These are phyloP conservation scores for Euura lappo DNA, from an alignment of 1,140 invertebrate species.

Conservation along the genomic window DNA sequence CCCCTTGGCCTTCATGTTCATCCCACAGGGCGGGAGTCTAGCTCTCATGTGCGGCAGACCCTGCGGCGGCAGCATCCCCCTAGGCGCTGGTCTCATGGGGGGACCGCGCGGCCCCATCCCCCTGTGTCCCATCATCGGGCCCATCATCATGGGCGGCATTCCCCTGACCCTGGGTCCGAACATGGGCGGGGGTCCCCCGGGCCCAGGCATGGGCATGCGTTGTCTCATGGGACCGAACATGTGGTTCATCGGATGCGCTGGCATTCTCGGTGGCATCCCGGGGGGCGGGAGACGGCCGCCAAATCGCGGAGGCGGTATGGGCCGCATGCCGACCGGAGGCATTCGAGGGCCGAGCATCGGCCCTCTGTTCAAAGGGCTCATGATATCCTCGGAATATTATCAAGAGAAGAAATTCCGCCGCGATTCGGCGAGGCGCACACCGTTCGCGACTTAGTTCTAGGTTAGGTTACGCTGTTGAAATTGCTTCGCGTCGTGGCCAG, in stretches of 20 bases:
- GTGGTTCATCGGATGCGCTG: constrained; percentile 29
- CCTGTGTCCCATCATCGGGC: constrained; percentile 40
- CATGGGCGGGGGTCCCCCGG: constrained; percentile 33
- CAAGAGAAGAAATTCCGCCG: too few species aligned
- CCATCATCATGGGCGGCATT: constrained; percentile 35
- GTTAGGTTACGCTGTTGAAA: too few species aligned
- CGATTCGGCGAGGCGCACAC: too few species aligned
- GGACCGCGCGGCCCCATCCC: constrained; percentile 40
- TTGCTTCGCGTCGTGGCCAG: too few species aligned
- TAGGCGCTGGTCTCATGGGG: constrained; percentile 38
- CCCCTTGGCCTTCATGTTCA: constrained; percentile 37
- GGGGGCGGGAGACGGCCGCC: constrained; percentile 35
- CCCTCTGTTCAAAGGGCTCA: constrained; percentile 42
- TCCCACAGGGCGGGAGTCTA: constrained; percentile 37
- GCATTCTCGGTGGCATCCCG: constrained; percentile 37
- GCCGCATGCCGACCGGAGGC: constrained; percentile 37
- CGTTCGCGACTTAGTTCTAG: too few species aligned
- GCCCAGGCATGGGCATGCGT: constrained; percentile 38
- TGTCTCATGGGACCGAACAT: constrained; percentile 39
- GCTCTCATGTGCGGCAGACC: constrained; percentile 44
- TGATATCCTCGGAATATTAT: background rate
- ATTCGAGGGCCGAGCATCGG: constrained; percentile 39
- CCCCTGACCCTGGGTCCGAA: constrained; percentile 39
- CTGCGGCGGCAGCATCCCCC: constrained; percentile 36
- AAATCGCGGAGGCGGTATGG: constrained; percentile 41